Base-by-base conservation (phyloP, 2,888 invertebrate species). In the Chorisops tibialis region DNA sequence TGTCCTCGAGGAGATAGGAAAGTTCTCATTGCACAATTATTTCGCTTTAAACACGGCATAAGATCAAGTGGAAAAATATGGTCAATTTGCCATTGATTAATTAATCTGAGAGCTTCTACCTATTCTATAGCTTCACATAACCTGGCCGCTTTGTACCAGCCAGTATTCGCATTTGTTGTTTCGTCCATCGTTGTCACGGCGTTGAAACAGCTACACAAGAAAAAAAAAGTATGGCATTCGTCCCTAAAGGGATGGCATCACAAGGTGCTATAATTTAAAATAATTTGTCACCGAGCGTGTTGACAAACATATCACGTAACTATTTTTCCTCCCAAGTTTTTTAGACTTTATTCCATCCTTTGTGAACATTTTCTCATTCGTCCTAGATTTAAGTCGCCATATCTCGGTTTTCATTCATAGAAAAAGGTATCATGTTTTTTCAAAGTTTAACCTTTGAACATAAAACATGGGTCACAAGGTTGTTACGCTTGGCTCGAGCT, bases 261-360 rank as follows among this genome's bases (percentile, higher is more conserved):
- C 47, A 59, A 61, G 64, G 59, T 52, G 62, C 52, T 58, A 52
- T 64, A 64, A 64, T 64, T 64, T 64, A 64, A 64, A 64, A 64
- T 61, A 64, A 64, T 64, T 64, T 64, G 64, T 62, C 59, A 59
- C 48, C 35, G 51, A 51, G 59, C 39, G 54, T 52, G 61, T 62
- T 60, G 61, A 61, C 62, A 62, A 61, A 61, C 64, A 64, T 48
- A 61, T 64, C 64, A 64, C 64, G 62, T 64, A 64, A 59, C 59
- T 37, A 41, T 50, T 60, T 60, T 60, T 60, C 19, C 16, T 38
- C 18, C 30, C 30, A 30, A 30, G 30, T 30, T 30, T 30, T 30
- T 9, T 30, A 5, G 7, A 7, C 9, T 30, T 30, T 30, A 5
- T 2, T 30, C 30, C 9, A 30, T 9, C 30, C 30, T 30, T 9